Percentiles rank a stretch among this genome's conserved stretches.
Conservation (phyloP, 2,797 vertebrate species). For the Amblyraja radiata region DNA sequence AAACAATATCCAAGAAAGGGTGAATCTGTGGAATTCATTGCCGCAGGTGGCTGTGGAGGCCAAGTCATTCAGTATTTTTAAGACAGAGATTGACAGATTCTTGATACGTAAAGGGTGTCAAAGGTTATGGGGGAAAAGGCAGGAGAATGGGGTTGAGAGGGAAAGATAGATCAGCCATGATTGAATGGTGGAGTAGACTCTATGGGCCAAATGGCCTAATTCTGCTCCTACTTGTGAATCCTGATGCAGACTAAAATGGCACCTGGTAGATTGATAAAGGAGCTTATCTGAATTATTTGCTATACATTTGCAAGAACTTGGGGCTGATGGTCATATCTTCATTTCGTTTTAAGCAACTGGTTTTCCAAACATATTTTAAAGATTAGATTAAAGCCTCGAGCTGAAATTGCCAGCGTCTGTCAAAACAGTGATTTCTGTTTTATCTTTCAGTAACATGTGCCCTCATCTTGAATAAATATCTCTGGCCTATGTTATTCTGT, state of each 20-base stretch:
- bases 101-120: no score
- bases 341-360: not conserved
- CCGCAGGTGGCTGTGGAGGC: no score
- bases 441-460: constrained; percentile 23
- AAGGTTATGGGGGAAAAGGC: no score
- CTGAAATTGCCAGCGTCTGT: not conserved
- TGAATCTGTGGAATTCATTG: no score
- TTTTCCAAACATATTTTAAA: constrained; percentile 2
- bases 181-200: no score
- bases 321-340: not conserved
- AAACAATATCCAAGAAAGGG: no score
- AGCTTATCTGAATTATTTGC: not conserved
- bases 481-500: not conserved
- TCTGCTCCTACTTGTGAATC: not conserved
- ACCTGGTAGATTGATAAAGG: not conserved
- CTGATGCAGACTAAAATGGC: not conserved
- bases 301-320: not conserved
- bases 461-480: constrained; percentile 12
- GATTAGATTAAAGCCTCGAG: constrained; percentile 3
- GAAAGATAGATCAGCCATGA: no score
- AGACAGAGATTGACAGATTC: no score
- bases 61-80: no score
- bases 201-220: no score
- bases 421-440: not conserved
- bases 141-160: no score